These are phyloP conservation scores for Isoperla grammatica DNA, from an alignment of 2,888 invertebrate genomes.

Conservation along the genomic window DNA sequence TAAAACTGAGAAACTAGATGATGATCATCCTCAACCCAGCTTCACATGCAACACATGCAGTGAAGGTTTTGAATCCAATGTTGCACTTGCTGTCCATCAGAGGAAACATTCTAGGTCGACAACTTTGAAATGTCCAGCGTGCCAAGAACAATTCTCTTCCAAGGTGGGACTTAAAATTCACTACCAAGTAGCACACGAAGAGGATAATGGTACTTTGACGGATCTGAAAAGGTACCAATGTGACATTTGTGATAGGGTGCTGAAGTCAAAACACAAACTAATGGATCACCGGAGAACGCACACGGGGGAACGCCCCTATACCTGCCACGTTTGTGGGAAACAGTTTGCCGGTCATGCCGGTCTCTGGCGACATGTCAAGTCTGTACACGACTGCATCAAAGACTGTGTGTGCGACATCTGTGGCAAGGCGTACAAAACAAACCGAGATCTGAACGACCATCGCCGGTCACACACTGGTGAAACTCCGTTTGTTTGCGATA, in stretches of 20 bases:
- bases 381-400: slow-evolving; percentile 46
- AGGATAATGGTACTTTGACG: slow-evolving; percentile 7
- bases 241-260: slow-evolving; percentile 13
- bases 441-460: slow-evolving; percentile 44
- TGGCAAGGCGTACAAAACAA: slow-evolving; percentile 46
- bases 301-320: slow-evolving; percentile 56
- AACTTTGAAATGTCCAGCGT: no score
- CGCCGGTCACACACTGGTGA: slow-evolving; percentile 50
- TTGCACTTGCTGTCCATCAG: no score
- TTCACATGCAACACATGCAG: no score
- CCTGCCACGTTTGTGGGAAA: slow-evolving; percentile 61
- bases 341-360: slow-evolving; percentile 44
- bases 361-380: slow-evolving; percentile 45
- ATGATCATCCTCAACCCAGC: no score
- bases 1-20: no score
- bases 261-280: slow-evolving; percentile 18
- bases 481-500: slow-evolving; percentile 47
- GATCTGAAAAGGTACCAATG: slow-evolving; percentile 3
- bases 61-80: no score
- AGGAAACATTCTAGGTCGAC: no score
- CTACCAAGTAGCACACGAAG: slow-evolving; percentile 11
- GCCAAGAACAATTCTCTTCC: no score
- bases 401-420: slow-evolving; percentile 49
- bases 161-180: neutral
- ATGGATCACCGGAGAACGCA: slow-evolving; percentile 45